These are phyloP conservation scores for Halcyon smyrnensis DNA, from an alignment of 2,797 vertebrate species.

Conservation along the genomic window DNA sequence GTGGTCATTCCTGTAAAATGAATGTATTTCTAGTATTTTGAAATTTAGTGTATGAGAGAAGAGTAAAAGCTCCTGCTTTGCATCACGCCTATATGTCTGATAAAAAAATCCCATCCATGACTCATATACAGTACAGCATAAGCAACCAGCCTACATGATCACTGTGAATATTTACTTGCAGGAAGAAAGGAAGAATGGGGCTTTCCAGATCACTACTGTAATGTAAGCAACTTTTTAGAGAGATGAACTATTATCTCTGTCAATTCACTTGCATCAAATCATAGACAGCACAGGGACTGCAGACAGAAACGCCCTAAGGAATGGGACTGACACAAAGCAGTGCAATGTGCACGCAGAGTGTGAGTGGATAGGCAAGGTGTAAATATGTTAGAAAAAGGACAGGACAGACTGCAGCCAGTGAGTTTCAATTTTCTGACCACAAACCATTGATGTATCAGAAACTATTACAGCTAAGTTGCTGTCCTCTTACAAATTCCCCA, in stretches of 20 bases:
- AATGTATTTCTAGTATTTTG: not conserved
- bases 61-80: not conserved
- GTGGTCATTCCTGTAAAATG: not conserved
- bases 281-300: rapidly evolving
- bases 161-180: not conserved
- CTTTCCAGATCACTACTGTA: constrained; percentile 26
- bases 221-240: not conserved
- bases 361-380: not conserved
- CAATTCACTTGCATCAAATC: not conserved
- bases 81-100: not conserved
- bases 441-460: not conserved
- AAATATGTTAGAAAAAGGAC: not conserved
- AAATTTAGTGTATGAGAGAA: not conserved
- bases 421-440: not conserved
- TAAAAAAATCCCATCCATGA: constrained; percentile 18
- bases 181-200: not conserved
- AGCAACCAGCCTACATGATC: not conserved
- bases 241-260: not conserved
- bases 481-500: not conserved
- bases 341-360: rapidly evolving
- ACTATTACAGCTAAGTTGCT: not conserved
- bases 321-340: not conserved
- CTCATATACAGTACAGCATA: not conserved
- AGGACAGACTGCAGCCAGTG: not conserved
- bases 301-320: not conserved